phyloP scores from a whole-genome alignment of 2,113 vertebrate species.

The Numenius arquata region DNA sequence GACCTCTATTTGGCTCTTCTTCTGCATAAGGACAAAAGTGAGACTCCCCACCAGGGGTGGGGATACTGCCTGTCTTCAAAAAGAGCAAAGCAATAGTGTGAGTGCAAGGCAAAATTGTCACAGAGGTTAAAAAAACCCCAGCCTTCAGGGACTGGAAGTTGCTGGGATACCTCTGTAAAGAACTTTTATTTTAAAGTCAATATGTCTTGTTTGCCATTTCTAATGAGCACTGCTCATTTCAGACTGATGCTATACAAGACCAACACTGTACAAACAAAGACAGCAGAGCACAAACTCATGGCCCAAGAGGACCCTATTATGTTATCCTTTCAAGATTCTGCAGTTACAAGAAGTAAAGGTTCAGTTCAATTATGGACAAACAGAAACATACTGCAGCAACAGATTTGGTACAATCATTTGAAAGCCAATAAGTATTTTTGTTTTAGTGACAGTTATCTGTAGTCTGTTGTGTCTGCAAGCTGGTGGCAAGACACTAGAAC shows the following conservation, averaged over 20 bases:
- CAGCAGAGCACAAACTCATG: neutral
- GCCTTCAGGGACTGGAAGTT: neutral
- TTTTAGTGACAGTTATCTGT: conserved; percentile 46
- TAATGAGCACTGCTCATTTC: neutral
- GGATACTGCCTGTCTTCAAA: neutral
- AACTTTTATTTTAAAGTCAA: neutral
- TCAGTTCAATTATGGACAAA: conserved; percentile 26
- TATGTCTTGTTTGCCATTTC: neutral
- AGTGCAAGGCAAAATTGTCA: neutral
- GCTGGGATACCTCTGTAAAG: neutral
- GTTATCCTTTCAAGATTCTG: neutral
- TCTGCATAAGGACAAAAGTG: neutral
- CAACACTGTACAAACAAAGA: neutral
- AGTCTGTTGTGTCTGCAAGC: conserved; percentile 54
- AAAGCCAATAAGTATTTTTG: conserved; percentile 48
- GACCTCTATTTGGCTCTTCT: neutral
- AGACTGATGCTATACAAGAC: neutral
- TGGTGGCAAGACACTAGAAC: conserved; percentile 53
- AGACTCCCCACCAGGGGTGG: neutral
- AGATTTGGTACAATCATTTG: conserved; percentile 24
- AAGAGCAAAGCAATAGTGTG: neutral
- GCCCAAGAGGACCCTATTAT: neutral
- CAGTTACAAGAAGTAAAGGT: neutral
- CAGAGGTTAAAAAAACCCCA: neutral
- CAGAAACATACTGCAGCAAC: conserved; percentile 39